Evolutionary conservation across 23 tunicate species (phyloP), one percentile per base, ranked within the genome.

Genomic region (Diplosoma virens): DNA sequence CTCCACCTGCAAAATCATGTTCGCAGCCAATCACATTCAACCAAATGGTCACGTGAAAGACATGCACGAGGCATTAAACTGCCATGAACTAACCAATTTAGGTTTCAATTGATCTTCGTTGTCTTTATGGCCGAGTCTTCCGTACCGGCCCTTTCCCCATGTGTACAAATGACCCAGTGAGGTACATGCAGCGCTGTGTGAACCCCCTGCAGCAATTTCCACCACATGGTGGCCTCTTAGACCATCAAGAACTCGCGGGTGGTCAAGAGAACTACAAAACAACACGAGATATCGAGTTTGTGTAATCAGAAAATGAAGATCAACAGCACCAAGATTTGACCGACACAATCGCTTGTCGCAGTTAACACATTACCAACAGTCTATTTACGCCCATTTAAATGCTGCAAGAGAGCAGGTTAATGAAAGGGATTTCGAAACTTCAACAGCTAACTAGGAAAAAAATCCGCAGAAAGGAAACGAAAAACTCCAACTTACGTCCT

Each of bases 111-210:
- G 79, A 37, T 91, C 92, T 37, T 91, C 92, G 26, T 78, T 81
- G 48, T 91, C 84, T 30, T 78, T 73, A 55, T 91, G 97, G 1
- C 97, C 97, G 36, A 91, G 84, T 46, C 97, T 66, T 0, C 91
- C 91, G 41, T 91, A 91, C 76, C 92, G 37, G 1, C 97, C 97
- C 71, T 86, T 91, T 2, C 97, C 97, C 97, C 97, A 91, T 0
- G 97, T 85, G 67, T 63, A 91, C 46, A 91, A 37, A 1, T 48
- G 23, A 0, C 96, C 96, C 2, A 37, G 28, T 9, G 47, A 34
- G 25, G 69, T 33, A 20, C 79, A 34, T 11, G 96, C 96, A 3
- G 96, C 96, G 30, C 89, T 83, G 58, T 89, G 96, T 2, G 96
- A 78, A 11, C 96, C 96, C 4, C 96, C 96, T 18, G 96, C 87